phyloP scores from a whole-genome alignment of 2,888 invertebrate genomes.

The Parnassius mnemosyne region DNA sequence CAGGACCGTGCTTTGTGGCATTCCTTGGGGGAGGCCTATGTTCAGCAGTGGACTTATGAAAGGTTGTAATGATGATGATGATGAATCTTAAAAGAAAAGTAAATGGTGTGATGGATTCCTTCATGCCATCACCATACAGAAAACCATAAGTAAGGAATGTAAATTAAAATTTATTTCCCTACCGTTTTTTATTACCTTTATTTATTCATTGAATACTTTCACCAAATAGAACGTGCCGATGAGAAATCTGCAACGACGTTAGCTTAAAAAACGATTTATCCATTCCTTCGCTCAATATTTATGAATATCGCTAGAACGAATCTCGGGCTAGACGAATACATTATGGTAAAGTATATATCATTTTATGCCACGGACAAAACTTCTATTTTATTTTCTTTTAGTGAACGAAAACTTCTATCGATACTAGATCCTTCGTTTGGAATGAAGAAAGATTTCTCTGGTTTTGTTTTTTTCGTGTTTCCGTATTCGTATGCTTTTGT shows the following conservation, averaged over 20 bases:
- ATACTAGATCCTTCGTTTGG: slow-evolving; percentile 8
- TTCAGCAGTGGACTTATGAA: too few species aligned
- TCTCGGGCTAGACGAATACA: slow-evolving; percentile 22
- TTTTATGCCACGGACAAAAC: slow-evolving; percentile 19
- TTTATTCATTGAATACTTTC: slow-evolving; percentile 1
- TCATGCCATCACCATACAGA: too few species aligned
- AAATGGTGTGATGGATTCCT: too few species aligned
- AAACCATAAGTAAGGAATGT: too few species aligned
- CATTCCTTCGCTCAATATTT: slow-evolving; percentile 14
- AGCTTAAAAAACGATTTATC: slow-evolving; percentile 12
- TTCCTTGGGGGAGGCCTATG: too few species aligned
- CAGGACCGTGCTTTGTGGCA: too few species aligned
- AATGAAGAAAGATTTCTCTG: not conserved
- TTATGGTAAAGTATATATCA: slow-evolving; percentile 18
- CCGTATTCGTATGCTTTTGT: too few species aligned
- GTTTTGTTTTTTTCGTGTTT: too few species aligned
- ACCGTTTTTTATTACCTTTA: not conserved
- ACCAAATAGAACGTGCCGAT: slow-evolving; percentile 3
- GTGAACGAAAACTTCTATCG: slow-evolving; percentile 8
- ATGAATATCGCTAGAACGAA: slow-evolving; percentile 9
- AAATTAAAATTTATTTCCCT: too few species aligned
- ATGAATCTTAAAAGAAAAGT: too few species aligned
- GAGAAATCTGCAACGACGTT: slow-evolving; percentile 7
- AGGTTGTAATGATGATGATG: too few species aligned
- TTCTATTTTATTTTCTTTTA: slow-evolving; percentile 15